Evolutionary conservation across 2,888 invertebrate species (phyloP), one percentile per base, ranked within the genome.

Genomic region (Lacanobia oleracea): DNA sequence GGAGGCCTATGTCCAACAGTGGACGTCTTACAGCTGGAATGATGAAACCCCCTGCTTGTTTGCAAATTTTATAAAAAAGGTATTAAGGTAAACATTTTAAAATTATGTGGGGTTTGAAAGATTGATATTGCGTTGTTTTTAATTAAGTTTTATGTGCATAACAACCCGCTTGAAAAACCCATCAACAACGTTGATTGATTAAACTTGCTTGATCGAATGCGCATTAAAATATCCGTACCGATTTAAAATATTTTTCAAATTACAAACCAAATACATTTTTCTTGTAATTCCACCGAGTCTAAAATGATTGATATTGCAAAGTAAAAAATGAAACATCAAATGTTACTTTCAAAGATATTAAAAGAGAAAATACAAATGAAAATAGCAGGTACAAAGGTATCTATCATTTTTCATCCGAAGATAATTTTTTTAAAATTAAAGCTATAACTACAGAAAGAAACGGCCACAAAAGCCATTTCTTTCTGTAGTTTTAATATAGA

Each of bases 401-500:
- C n/a, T 16, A 16, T 10, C 16, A 53, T 72, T 72, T 57, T 45
- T 59, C n/a, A 59, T 73, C 5, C 2, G 3, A 40, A 33, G n/a
- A n/a, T n/a, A 40, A 74, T 73, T 27, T 48, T 23, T 64, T 65
- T 77, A 51, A 77, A 75, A 72, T 67, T 63, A 77, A 72, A 72
- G 63, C 59, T 67, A 45, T 77, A 54, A 67, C 54, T 77, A n/a
- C n/a, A n/a, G n/a, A n/a, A n/a, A n/a, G n/a, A n/a, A n/a, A n/a
- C n/a, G n/a, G n/a, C n/a, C n/a, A n/a, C n/a, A n/a, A n/a, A n/a
- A n/a, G n/a, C 59, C 43, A 4, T 77, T 64, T 77, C 37, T 60
- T 67, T 72, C 43, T 77, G 66, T 66, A 76, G 71, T 70, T 75
- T 75, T 75, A 75, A 70, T 75, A 54, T 37, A 70, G 60, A 64